phyloP scores from a whole-genome alignment of 1,140 invertebrate species.

The Amphibalanus amphitrite region DNA sequence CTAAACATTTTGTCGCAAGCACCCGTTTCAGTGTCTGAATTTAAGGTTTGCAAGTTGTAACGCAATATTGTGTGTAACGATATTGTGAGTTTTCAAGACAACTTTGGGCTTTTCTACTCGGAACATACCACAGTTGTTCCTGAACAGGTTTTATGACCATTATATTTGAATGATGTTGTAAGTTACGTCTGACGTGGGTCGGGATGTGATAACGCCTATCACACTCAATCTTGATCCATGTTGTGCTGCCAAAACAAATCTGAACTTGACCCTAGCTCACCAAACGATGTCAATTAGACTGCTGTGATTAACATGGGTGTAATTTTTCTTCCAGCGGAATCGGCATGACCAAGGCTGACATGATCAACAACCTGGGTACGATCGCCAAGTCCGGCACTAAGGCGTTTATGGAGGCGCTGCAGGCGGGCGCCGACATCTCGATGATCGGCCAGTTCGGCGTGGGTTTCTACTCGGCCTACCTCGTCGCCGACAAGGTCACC shows the following conservation, averaged over 20 bases:
- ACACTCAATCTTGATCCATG: background rate
- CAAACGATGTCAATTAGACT: too few species aligned
- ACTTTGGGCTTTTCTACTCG: too few species aligned
- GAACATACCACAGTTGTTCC: too few species aligned
- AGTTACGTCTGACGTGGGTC: slow-evolving; percentile 1
- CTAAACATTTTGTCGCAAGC: too few species aligned
- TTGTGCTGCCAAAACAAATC: background rate
- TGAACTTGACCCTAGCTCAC: too few species aligned
- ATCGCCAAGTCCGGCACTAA: slow-evolving; percentile 93
- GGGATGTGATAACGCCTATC: slow-evolving; percentile 4
- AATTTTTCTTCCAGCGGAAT: slow-evolving; percentile 41
- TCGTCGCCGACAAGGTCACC: slow-evolving; percentile 82
- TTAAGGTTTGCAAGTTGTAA: too few species aligned
- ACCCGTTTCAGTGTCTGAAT: too few species aligned
- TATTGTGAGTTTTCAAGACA: too few species aligned
- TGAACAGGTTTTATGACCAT: too few species aligned
- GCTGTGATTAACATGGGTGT: slow-evolving; percentile 4
- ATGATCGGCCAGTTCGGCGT: slow-evolving; percentile 98
- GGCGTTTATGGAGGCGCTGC: slow-evolving; percentile 89
- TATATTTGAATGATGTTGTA: background rate
- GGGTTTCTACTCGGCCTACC: slow-evolving; percentile 93
- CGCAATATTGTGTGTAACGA: too few species aligned
- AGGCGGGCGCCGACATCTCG: slow-evolving; percentile 82
- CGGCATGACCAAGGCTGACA: slow-evolving; percentile 90
- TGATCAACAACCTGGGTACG: slow-evolving; percentile 89